phyloP scores from a whole-genome alignment of 2,113 vertebrate species.

The Caloenas nicobarica region DNA sequence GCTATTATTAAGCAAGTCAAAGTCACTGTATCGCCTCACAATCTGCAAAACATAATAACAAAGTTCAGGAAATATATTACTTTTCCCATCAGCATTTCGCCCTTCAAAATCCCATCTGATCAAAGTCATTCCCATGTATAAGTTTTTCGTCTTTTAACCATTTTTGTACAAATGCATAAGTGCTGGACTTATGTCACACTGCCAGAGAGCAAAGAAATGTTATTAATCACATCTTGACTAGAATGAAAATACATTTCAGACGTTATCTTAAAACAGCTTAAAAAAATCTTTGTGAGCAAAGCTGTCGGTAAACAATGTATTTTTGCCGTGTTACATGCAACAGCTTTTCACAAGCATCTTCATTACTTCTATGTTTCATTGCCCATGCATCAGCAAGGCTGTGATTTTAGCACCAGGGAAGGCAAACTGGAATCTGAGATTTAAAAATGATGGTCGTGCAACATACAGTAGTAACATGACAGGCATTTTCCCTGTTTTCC shows the following conservation, averaged over 20 bases:
- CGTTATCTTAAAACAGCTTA: background rate
- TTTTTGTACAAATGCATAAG: background rate
- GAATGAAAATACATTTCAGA: background rate
- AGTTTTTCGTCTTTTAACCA: background rate
- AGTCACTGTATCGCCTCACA: constrained; percentile 96
- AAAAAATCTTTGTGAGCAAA: background rate
- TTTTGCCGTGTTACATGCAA: background rate
- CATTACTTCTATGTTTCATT: background rate
- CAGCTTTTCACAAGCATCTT: background rate
- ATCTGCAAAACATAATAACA: constrained; percentile 82
- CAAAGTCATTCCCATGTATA: background rate
- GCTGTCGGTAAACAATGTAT: background rate
- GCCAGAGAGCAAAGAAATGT: background rate
- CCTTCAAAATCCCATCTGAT: background rate
- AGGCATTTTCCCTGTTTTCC: background rate
- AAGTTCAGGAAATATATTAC: background rate
- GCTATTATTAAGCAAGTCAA: constrained; percentile 92
- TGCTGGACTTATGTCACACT: background rate
- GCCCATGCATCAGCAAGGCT: background rate
- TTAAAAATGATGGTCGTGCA: background rate
- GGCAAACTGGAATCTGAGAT: background rate
- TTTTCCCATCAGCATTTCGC: background rate
- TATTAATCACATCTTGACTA: background rate
- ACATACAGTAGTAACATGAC: background rate
- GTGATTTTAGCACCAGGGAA: background rate